Evolutionary conservation across 2,888 invertebrate species (phyloP).

Genomic region (Hyalella azteca): DNA sequence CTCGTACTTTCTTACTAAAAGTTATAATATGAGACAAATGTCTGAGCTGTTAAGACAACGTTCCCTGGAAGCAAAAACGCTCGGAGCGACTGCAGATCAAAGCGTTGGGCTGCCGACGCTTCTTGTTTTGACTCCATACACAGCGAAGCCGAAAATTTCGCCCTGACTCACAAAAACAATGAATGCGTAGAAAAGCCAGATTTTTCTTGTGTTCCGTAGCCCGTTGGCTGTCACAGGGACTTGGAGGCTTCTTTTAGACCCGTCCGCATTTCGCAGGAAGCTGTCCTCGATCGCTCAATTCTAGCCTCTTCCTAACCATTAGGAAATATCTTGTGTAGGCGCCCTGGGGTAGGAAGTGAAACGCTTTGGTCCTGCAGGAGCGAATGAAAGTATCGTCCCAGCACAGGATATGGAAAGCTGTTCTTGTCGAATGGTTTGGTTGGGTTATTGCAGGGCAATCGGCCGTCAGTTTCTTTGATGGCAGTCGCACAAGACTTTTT

Average conservation of each 20-base stretch:
- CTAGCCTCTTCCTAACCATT: slow-evolving; percentile 22
- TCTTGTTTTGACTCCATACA: slow-evolving; percentile 31
- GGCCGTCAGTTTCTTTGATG: slow-evolving; percentile 32
- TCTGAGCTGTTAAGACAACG: no score
- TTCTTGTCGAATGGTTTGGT: slow-evolving; percentile 34
- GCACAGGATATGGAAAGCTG: slow-evolving; percentile 36
- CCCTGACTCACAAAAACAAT: slow-evolving; percentile 15
- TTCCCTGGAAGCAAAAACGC: neutral
- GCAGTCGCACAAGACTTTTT: slow-evolving; percentile 22
- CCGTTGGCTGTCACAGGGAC: slow-evolving; percentile 15
- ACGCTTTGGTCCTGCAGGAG: neutral
- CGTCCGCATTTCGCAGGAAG: neutral
- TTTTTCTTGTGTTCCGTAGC: neutral
- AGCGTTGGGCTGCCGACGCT: neutral
- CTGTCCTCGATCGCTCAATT: slow-evolving; percentile 28
- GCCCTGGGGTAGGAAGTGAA: neutral
- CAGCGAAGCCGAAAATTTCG: neutral
- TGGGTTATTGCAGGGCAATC: slow-evolving; percentile 35
- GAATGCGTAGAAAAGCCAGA: neutral
- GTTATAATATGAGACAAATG: no score
- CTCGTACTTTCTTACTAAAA: no score
- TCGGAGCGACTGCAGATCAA: neutral
- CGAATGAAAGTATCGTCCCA: slow-evolving; percentile 12
- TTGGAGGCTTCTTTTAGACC: neutral
- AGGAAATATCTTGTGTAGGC: slow-evolving; percentile 4